Base-by-base conservation (phyloP, 1,140 invertebrate species). In the Brachystomella parvula region DNA sequence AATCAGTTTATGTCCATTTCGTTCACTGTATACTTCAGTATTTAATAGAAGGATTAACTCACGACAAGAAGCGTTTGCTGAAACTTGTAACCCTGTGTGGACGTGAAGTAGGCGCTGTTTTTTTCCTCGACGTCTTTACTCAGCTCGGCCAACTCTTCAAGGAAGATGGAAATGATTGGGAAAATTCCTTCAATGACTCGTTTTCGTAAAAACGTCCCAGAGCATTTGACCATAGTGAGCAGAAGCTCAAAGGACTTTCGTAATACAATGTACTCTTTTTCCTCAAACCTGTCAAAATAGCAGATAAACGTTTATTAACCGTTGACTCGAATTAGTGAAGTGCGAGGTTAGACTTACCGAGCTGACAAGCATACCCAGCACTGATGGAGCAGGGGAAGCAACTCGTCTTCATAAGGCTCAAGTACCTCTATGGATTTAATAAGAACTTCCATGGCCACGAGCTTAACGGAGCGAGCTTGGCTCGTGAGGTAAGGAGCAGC, bases 171-270 rank as follows among this genome's bases (percentile, higher is more conserved):
- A 21, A 73, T 58, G 26, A 64, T 70, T 28, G 71, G 71, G 56
- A 73, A 67, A 19, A 68, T 62, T 53, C 70, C 68, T 26, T 68
- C 64, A 15, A 70, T 60, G 1, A 64, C 65, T 49, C 71, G 64
- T 30, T 70, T 68, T 24, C 39, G 66, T 0, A 73, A 49, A 63
- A 73, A 73, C 12, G 61, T 47, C 0, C 65, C 65, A 33, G 63
- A 60, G 2, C 21, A 28, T 30, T 19, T 62, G 39, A 60, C 60
- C 26, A 73, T 24, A 2, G 64, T 31, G 19, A 66, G 17, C 12
- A 73, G 58, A 0, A 73, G 56, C 30, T 73, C 69, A 64, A 73
- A 73, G 2, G 71, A 67, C 33, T 73, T 70, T n/a, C 69, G 49
- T 19, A 73, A 56, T 1, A 73, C 65, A 0, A 67, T 56, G 26